Base-by-base conservation (phyloP, 2,888 invertebrate genomes). In the Rhaphigaster nebulosa region DNA sequence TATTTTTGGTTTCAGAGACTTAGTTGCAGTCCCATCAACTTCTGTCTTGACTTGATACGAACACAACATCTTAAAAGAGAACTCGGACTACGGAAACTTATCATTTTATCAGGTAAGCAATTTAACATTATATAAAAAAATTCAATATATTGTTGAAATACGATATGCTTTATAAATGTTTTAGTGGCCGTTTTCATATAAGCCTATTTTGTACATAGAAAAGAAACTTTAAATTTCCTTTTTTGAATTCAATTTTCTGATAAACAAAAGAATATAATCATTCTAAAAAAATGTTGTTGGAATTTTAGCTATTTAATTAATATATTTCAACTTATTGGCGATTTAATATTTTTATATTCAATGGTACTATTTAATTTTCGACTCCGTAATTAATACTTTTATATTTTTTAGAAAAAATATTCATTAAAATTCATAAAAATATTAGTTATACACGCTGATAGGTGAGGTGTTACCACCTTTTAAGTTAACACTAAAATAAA, bases 21-120 rank as follows among this genome's bases (percentile, higher is more conserved):
- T 70, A 70, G 70, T 70, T 70, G 70, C 70, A 70, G 34, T 70
- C 70, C 34, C 34, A 70, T 70, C 34, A 70, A 70, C 34, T 70
- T 70, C 70, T 70, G 18, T 34, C 29, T 34, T 70, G 70, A 70
- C 70, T 34, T 70, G 18, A 34, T 34, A 34, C 0, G 70, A 70
- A 70, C 34, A 70, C 70, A 70, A 70, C 70, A 70, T 34, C 70
- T 23, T 70, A 70, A 15, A 20, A 34, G 70, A 34, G 70, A 34
- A 34, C 70, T 70, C 34, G 70, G 34, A 70, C 70, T 0, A 34
- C 70, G 70, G 70, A 70, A 70, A 70, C 70, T 70, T 70, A 34
- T 20, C 1, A 70, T 34, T 65, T 29, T 6, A 70, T 70, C 34
- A 34, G 70, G 70, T 70, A 70, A 70, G 29, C 8, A 60, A n/a